Percentiles rank a stretch among this genome's conserved stretches.
phyloP scores from a whole-genome alignment of 2,888 invertebrate genomes.

The Eupithecia inturbata region DNA sequence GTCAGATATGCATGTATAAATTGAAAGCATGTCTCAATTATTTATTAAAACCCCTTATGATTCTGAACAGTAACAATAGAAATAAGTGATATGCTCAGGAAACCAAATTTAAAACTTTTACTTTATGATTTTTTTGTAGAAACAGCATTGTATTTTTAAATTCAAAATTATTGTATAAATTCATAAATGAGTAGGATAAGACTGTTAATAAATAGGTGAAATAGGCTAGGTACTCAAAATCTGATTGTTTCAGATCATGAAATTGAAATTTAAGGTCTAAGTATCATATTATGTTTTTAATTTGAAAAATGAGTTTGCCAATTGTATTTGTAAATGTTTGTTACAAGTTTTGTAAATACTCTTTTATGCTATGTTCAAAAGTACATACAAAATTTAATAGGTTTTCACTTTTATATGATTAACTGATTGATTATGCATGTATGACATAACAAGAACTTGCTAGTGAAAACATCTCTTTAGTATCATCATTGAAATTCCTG shows the following conservation, averaged over 20 bases:
- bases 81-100: no score
- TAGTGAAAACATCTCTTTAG: background rate
- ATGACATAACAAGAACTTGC: background rate
- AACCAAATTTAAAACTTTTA: background rate
- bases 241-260: background rate
- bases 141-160: background rate
- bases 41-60: background rate
- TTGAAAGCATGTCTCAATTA: background rate
- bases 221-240: conserved; percentile 6
- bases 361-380: conserved; percentile 15
- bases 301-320: conserved; percentile 15
- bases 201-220: conserved; percentile 42
- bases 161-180: conserved; percentile 33
- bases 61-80: background rate
- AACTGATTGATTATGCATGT: conserved; percentile 14
- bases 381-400: conserved; percentile 11
- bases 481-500: background rate
- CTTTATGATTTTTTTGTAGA: background rate
- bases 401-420: background rate
- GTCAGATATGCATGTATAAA: background rate
- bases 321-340: conserved; percentile 33
- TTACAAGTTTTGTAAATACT: conserved; percentile 34
- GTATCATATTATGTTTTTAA: background rate
- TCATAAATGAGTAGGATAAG: conserved; percentile 46
- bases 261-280: background rate